Evolutionary conservation across 2,797 vertebrate genomes (phyloP).

Genomic region (Squalus acanthias): DNA sequence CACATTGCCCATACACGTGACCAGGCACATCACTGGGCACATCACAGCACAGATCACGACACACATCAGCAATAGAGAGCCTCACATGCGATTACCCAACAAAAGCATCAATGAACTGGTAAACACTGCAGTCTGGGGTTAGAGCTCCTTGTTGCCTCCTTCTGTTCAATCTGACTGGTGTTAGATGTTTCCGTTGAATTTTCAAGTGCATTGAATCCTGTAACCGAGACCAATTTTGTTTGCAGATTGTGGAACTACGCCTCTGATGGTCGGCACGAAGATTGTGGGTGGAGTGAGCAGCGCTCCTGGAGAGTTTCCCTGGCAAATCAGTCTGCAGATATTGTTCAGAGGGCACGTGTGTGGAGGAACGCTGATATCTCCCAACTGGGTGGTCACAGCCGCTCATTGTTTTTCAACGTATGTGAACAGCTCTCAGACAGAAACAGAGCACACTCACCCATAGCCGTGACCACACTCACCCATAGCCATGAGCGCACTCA

Average conservation of each 20-base stretch:
- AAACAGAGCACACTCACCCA: neutral
- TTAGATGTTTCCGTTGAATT: neutral
- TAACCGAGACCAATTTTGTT: conserved; percentile 3
- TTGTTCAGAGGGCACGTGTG: neutral
- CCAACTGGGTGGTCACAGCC: neutral
- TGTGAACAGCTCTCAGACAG: neutral
- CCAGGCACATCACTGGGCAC: neutral
- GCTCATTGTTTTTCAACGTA: neutral
- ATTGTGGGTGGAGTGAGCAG: neutral
- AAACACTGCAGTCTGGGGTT: neutral
- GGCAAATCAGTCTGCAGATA: conserved; percentile 18
- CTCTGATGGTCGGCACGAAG: neutral
- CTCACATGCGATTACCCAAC: neutral
- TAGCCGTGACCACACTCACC: neutral
- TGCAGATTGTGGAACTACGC: conserved; percentile 1
- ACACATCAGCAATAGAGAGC: neutral
- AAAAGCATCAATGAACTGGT: neutral
- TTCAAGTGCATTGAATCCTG: neutral
- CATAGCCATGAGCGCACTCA: too few species aligned
- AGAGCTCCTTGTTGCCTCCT: neutral
- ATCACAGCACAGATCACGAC: neutral
- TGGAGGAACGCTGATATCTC: neutral
- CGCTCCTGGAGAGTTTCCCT: neutral
- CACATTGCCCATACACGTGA: neutral
- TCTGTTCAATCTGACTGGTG: neutral